Percentiles rank a stretch among this genome's conserved stretches.
These are phyloP conservation scores for Ceyx cyanopectus DNA, from an alignment of 2,113 vertebrate genomes.

Conservation along the genomic window DNA sequence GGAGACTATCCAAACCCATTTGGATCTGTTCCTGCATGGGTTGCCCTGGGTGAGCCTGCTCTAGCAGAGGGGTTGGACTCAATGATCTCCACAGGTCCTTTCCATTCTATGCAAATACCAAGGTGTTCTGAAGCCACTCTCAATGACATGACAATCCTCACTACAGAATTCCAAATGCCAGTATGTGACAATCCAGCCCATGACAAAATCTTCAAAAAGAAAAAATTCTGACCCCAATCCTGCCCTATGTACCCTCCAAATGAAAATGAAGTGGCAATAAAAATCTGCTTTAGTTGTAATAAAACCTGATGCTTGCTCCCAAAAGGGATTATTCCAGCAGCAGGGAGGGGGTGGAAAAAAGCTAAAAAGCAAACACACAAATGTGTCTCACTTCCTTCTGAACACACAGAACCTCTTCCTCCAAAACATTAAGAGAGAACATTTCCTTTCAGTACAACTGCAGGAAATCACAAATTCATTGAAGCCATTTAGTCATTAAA, in stretches of 20 bases:
- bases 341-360: neutral
- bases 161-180: neutral
- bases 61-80: no score
- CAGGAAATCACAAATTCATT: conserved; percentile 15
- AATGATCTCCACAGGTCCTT: no score
- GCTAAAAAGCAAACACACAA: neutral
- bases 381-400: neutral
- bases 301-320: neutral
- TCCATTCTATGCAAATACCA: neutral
- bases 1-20: no score
- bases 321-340: neutral
- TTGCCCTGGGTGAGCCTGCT: no score
- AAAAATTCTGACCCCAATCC: neutral
- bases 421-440: neutral
- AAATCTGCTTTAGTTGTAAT: neutral
- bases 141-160: neutral
- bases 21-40: no score
- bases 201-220: neutral
- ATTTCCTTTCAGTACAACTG: conserved; percentile 33
- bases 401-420: neutral
- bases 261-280: neutral
- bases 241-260: fast-evolving
- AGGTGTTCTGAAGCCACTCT: neutral
- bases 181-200: neutral
- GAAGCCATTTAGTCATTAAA: neutral